A percentile compares a stretch with the other conserved stretches of the same genome.
These are phyloP conservation scores for Psilopogon haemacephalus DNA, from an alignment of 2,113 vertebrate species.

Conservation along the genomic window DNA sequence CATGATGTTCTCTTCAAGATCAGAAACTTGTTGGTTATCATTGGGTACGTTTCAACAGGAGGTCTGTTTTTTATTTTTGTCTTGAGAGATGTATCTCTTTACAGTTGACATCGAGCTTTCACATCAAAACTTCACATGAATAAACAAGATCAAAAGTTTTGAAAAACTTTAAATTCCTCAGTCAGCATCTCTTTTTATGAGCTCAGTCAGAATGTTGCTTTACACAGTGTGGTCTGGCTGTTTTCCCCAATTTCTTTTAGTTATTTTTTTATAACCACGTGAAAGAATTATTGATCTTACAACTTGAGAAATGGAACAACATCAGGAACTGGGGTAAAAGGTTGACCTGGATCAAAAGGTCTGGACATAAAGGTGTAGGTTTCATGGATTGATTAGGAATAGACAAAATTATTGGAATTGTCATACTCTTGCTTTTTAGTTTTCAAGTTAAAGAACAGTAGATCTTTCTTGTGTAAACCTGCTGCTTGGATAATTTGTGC, in stretches of 20 bases:
- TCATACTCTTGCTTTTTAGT: neutral
- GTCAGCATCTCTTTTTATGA: constrained; percentile 46
- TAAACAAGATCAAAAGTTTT: constrained; percentile 65
- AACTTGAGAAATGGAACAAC: neutral
- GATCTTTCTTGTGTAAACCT: neutral
- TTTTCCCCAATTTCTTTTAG: neutral
- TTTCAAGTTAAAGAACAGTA: neutral
- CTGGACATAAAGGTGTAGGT: neutral
- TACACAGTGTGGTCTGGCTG: neutral
- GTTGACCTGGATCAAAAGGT: neutral
- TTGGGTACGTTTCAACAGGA: constrained; percentile 10
- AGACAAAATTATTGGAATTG: neutral
- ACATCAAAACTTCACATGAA: constrained; percentile 45
- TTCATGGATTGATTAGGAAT: neutral
- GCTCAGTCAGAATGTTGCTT: constrained; percentile 17
- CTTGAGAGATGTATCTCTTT: constrained; percentile 24
- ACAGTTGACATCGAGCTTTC: constrained; percentile 25
- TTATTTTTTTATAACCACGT: neutral
- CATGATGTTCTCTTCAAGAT: constrained; percentile 37
- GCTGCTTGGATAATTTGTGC: neutral
- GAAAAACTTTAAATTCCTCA: constrained; percentile 57
- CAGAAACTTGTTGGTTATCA: constrained; percentile 42
- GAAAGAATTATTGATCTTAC: neutral
- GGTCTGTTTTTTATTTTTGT: neutral
- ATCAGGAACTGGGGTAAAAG: neutral